phyloP scores from a whole-genome alignment of 2,888 invertebrate genomes.

The Melieria omissa region DNA sequence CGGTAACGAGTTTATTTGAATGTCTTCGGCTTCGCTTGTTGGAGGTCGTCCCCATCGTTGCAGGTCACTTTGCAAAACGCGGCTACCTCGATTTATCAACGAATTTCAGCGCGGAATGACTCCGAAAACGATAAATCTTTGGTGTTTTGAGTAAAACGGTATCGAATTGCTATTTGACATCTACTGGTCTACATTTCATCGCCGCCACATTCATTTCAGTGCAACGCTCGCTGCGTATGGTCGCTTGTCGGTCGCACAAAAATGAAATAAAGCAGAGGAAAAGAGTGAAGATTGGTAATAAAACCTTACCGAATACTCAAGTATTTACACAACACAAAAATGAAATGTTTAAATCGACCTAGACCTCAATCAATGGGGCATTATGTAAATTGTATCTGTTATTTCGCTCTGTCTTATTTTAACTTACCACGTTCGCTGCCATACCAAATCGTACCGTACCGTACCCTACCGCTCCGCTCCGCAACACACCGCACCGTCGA shows the following conservation, averaged over 20 bases:
- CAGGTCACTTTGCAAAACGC: too few species aligned
- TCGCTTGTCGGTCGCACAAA: neutral
- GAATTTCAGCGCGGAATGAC: too few species aligned
- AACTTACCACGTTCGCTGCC: neutral
- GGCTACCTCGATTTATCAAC: too few species aligned
- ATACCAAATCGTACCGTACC: neutral
- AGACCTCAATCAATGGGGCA: conserved; percentile 62
- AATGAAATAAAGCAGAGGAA: conserved; percentile 7
- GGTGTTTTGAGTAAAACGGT: too few species aligned
- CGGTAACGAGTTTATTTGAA: too few species aligned
- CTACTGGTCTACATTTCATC: too few species aligned
- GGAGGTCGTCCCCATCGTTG: too few species aligned
- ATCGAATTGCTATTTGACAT: too few species aligned
- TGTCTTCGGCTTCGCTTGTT: too few species aligned
- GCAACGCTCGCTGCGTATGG: too few species aligned
- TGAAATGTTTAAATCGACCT: conserved; percentile 60
- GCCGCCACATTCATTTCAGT: too few species aligned
- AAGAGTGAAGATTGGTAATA: conserved; percentile 5
- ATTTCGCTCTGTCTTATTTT: conserved; percentile 25
- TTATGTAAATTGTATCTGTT: conserved; percentile 47
- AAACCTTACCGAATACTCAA: conserved; percentile 25
- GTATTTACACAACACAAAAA: conserved; percentile 38
- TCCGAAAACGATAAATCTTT: too few species aligned
- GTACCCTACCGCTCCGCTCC: neutral
- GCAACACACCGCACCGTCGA: neutral